These are phyloP conservation scores for Drosophila neonasuta DNA, from an alignment of 2,888 invertebrate species.

Conservation along the genomic window DNA sequence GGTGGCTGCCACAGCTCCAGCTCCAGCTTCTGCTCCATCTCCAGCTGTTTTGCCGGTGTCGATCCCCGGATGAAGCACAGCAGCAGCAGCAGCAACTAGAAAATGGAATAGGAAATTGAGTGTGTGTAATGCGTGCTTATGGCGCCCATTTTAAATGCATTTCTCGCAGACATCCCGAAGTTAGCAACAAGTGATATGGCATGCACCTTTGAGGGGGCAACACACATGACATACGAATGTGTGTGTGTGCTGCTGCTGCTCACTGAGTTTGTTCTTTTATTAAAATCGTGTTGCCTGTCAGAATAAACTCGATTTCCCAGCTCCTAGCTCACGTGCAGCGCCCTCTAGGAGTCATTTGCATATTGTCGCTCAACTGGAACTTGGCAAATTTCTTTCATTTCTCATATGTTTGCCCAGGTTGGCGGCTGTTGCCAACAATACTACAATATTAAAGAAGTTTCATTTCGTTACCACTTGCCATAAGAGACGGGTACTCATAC, in stretches of 20 bases:
- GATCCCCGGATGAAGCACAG: constrained; percentile 47
- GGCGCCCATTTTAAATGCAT: constrained; percentile 75
- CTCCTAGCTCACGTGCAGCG: constrained; percentile 1
- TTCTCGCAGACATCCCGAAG: constrained; percentile 47
- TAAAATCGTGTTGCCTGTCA: constrained; percentile 70
- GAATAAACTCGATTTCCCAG: constrained; percentile 52
- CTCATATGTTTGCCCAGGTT: constrained; percentile 50
- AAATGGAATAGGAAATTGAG: constrained; percentile 76
- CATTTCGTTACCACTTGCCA: constrained; percentile 31
- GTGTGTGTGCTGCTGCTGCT: constrained; percentile 3
- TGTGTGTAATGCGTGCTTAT: constrained; percentile 76
- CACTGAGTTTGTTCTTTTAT: constrained; percentile 46
- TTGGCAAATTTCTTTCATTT: constrained; percentile 65
- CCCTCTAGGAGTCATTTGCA: constrained; percentile 37
- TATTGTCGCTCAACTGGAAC: constrained; percentile 40
- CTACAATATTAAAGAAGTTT: constrained; percentile 59
- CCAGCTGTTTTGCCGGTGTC: constrained; percentile 26
- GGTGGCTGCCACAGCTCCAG: constrained; percentile 13
- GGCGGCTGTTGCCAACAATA: constrained; percentile 28
- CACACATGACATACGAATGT: constrained; percentile 4
- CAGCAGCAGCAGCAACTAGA: constrained; percentile 28
- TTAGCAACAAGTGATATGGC: constrained; percentile 55
- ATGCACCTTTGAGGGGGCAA: constrained; percentile 18
- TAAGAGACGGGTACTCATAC: constrained; percentile 4
- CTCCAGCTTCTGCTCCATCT: neutral